Percentiles rank a stretch among this genome's conserved stretches.
phyloP scores from a whole-genome alignment of 2,888 invertebrate species.

The Pomacea canaliculata region DNA sequence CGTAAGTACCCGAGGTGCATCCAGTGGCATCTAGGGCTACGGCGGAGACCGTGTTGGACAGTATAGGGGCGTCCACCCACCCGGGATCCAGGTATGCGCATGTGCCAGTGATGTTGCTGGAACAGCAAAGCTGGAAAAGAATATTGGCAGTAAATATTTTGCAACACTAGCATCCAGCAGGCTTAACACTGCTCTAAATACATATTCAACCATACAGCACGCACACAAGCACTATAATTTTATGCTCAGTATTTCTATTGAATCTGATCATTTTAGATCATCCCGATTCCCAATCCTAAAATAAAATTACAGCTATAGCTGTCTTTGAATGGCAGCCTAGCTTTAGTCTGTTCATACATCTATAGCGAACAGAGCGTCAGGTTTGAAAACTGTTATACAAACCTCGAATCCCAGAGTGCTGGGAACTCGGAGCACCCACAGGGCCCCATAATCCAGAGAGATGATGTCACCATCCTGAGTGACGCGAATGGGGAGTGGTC shows the following conservation, averaged over 20 bases:
- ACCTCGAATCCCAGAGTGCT: slow-evolving; percentile 29
- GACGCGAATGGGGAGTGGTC: slow-evolving; percentile 16
- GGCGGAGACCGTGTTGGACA: slow-evolving; percentile 29
- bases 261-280: no score
- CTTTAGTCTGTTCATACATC: no score
- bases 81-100: slow-evolving; percentile 1
- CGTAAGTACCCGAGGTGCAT: slow-evolving; percentile 34
- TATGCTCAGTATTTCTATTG: no score
- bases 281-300: no score
- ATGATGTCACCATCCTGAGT: neutral
- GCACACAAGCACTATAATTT: no score
- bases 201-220: no score
- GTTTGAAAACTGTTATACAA: slow-evolving; percentile 7
- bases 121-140: slow-evolving; percentile 18
- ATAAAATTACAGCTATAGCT: no score
- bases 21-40: slow-evolving; percentile 37
- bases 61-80: slow-evolving; percentile 45
- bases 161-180: no score
- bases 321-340: no score
- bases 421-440: neutral
- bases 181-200: no score
- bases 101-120: neutral
- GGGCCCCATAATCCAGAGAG: slow-evolving; percentile 11
- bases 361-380: no score
- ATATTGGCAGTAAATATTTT: neutral